phyloP scores from a whole-genome alignment of 2,888 invertebrate species.

The Oligia strigilis region DNA sequence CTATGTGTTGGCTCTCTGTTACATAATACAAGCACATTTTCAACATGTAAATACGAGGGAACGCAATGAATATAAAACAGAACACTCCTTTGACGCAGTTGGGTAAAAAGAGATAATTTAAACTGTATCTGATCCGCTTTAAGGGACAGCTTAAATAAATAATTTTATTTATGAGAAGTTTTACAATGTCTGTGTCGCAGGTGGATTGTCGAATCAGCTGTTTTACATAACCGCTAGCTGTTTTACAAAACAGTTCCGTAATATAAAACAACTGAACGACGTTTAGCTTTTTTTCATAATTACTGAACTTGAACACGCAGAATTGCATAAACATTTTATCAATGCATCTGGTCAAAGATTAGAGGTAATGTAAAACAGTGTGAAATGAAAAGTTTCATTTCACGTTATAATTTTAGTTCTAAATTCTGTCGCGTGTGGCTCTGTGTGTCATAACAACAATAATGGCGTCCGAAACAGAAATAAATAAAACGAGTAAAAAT shows the following conservation, averaged over 20 bases:
- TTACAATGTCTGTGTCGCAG: neutral
- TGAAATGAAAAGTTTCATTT: neutral
- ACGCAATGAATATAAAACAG: neutral
- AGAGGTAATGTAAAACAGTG: neutral
- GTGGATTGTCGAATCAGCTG: neutral
- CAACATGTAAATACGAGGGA: neutral
- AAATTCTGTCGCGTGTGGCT: no score
- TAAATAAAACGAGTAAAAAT: no score
- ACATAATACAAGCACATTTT: neutral
- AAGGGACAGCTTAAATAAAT: neutral
- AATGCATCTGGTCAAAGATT: neutral
- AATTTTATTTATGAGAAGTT: neutral
- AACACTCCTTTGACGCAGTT: neutral
- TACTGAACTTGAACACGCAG: no score
- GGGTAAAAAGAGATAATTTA: no score
- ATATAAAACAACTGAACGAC: neutral
- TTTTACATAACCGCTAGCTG: neutral
- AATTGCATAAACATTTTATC: neutral
- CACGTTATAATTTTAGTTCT: no score
- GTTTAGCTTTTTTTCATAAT: no score
- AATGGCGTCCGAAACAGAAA: no score
- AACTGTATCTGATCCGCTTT: neutral
- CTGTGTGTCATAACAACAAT: no score
- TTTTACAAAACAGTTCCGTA: neutral
- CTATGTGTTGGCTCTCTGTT: conserved; percentile 20